phyloP scores from a whole-genome alignment of 2,888 invertebrate genomes.

The Eristalis arbustorum region DNA sequence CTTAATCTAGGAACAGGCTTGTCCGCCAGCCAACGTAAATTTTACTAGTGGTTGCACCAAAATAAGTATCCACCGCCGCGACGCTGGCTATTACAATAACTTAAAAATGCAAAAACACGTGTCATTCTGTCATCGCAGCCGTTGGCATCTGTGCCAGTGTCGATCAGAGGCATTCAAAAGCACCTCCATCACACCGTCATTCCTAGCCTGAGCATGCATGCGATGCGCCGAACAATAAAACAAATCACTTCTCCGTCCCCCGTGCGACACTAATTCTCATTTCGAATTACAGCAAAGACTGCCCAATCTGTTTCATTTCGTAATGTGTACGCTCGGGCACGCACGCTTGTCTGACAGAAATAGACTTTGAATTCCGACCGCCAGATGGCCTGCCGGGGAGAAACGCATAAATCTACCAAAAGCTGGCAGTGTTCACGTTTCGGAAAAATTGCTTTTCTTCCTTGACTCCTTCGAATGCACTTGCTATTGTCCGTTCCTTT shows the following conservation, averaged over 20 bases:
- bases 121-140: neutral
- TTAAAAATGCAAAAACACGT: too few relatives aligned
- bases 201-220: conserved; percentile 10
- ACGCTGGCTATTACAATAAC: too few relatives aligned
- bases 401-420: neutral
- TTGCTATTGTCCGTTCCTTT: conserved; percentile 7
- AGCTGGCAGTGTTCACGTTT: neutral
- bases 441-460: neutral
- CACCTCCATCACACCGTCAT: neutral
- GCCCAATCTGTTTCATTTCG: conserved; percentile 47
- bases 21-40: too few relatives aligned
- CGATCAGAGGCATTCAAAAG: conserved; percentile 4
- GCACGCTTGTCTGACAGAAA: conserved; percentile 27
- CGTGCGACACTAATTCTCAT: conserved; percentile 20
- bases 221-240: conserved; percentile 24
- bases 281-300: conserved; percentile 30
- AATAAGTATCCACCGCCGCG: too few relatives aligned
- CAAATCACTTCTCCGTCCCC: conserved; percentile 30
- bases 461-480: conserved; percentile 13
- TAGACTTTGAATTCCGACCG: neutral
- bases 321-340: neutral
- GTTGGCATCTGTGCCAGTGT: conserved; percentile 5
- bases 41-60: too few relatives aligned
- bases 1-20: too few relatives aligned
- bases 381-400: neutral